Evolutionary conservation across 2,888 invertebrate species (phyloP).

Genomic region (Chaitophorus viminalis): DNA sequence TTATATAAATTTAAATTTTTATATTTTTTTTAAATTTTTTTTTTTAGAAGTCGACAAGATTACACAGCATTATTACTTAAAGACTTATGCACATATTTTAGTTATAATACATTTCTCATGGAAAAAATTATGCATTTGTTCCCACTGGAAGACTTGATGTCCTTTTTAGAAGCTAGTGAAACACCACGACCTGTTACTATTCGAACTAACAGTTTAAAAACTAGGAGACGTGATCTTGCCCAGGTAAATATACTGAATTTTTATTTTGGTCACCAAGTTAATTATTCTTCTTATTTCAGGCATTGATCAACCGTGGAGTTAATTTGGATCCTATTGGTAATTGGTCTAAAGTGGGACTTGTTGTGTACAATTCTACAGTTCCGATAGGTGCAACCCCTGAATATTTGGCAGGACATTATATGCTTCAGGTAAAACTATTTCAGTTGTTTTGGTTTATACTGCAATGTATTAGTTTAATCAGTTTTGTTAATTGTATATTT

Average conservation of each 20-base stretch:
- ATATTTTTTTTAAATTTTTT: slow-evolving; percentile 68
- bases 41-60: slow-evolving; percentile 78
- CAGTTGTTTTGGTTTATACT: too few species aligned
- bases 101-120: slow-evolving; percentile 97
- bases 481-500: too few species aligned
- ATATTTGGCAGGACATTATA: slow-evolving; percentile 97
- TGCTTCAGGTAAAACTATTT: slow-evolving; percentile 74
- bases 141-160: slow-evolving; percentile 84
- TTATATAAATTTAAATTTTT: not conserved
- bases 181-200: slow-evolving; percentile 94
- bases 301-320: slow-evolving; percentile 94
- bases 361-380: slow-evolving; percentile 94
- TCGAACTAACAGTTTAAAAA: slow-evolving; percentile 94
- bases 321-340: slow-evolving; percentile 98
- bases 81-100: slow-evolving; percentile 93
- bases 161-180: slow-evolving; percentile 97
- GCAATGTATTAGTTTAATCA: too few species aligned
- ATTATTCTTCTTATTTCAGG: slow-evolving; percentile 67
- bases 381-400: slow-evolving; percentile 99
- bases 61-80: slow-evolving; percentile 81
- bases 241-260: slow-evolving; percentile 70
- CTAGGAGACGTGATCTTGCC: slow-evolving; percentile 89
- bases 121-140: slow-evolving; percentile 90
- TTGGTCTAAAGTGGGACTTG: slow-evolving; percentile 98
- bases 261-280: slow-evolving; percentile 19